Evolutionary conservation across 2,797 vertebrate species (phyloP).

Genomic region (Brachyalestes nurse): DNA sequence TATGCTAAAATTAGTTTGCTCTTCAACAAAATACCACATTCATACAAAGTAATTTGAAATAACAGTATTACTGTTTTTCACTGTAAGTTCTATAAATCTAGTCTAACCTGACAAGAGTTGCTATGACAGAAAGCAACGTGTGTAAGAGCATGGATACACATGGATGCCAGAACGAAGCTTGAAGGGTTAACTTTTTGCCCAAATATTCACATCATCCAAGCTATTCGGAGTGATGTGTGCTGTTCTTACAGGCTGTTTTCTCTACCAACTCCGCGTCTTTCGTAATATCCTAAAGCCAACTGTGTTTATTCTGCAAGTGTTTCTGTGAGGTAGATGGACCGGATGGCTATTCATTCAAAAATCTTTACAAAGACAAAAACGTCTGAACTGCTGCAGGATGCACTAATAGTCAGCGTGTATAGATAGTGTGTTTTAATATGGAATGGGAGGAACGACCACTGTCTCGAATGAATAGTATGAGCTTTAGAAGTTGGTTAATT

Average conservation of each 20-base stretch:
- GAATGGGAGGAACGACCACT: background rate
- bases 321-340: slow-evolving; percentile 75
- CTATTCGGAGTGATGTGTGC: background rate
- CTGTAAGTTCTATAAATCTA: background rate
- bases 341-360: slow-evolving; percentile 65
- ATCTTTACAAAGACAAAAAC: slow-evolving; percentile 32
- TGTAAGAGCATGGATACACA: background rate
- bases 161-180: too few relatives aligned
- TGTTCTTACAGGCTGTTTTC: background rate
- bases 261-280: background rate
- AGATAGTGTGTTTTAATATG: slow-evolving; percentile 1
- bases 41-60: background rate
- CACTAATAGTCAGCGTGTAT: background rate
- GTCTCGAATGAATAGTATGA: background rate
- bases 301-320: slow-evolving; percentile 29
- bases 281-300: background rate
- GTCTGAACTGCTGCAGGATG: slow-evolving; percentile 2
- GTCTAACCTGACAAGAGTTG: background rate
- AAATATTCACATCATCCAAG: background rate
- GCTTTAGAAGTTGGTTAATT: slow-evolving; percentile 5
- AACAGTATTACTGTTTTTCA: background rate
- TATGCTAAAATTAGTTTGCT: too few relatives aligned
- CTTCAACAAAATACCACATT: too few relatives aligned
- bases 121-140: background rate
- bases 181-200: background rate